phyloP scores from a whole-genome alignment of 2,888 invertebrate genomes.

The Ennomos erosarius region DNA sequence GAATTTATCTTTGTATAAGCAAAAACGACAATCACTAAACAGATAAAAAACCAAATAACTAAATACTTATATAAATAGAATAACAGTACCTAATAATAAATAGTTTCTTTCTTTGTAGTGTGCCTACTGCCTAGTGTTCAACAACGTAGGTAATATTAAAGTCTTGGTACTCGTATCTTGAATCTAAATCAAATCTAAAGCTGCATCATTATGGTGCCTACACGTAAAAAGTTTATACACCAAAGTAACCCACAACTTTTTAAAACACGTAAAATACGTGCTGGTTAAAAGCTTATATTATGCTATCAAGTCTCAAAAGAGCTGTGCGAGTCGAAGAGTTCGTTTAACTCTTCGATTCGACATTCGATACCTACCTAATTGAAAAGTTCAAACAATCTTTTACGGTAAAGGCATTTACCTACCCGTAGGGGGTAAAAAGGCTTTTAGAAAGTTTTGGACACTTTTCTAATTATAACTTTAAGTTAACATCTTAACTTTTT shows the following conservation, averaged over 20 bases:
- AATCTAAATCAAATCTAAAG: too few species aligned
- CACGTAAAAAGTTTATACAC: constrained; percentile 4
- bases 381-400: constrained; percentile 60
- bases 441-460: constrained; percentile 35
- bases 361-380: constrained; percentile 63
- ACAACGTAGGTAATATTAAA: too few species aligned
- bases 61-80: too few species aligned
- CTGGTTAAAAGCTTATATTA: constrained; percentile 30
- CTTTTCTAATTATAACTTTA: constrained; percentile 42
- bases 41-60: too few species aligned
- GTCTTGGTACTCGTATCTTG: too few species aligned
- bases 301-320: constrained; percentile 44
- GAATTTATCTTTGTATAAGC: too few species aligned
- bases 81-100: too few species aligned
- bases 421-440: constrained; percentile 31
- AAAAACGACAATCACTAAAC: too few species aligned
- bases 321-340: constrained; percentile 46
- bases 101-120: too few species aligned
- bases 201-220: too few species aligned
- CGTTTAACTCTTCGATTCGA: constrained; percentile 59
- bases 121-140: too few species aligned
- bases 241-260: background rate
- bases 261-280: constrained; percentile 11
- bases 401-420: constrained; percentile 35
- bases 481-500: constrained; percentile 32